A percentile compares a stretch with the other conserved stretches of the same genome.
Conservation (phyloP, 2,888 invertebrate genomes). For the Troides oblongomaculatus region DNA sequence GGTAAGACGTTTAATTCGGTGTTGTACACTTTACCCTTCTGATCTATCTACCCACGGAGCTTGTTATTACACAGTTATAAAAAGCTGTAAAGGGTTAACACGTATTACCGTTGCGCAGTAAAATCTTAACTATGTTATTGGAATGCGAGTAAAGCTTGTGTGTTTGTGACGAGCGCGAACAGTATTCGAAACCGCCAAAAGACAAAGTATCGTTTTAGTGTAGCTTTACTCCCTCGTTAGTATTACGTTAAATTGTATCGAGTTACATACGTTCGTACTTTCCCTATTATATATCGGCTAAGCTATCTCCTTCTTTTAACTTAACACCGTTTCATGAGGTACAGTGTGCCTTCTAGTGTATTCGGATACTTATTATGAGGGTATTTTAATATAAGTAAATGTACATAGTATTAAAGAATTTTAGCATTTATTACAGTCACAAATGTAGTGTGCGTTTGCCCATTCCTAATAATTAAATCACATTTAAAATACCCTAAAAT, state of each 20-base stretch:
- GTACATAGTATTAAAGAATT: conserved; percentile 53
- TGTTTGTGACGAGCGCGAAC: conserved; percentile 68
- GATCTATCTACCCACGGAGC: too few species aligned
- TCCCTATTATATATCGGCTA: neutral
- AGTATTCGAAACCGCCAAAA: conserved; percentile 75
- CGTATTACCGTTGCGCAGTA: neutral
- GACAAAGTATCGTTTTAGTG: conserved; percentile 49
- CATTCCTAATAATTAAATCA: neutral
- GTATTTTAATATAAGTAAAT: conserved; percentile 60
- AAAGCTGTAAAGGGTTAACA: neutral
- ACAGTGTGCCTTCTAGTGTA: conserved; percentile 69
- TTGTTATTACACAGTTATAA: too few species aligned
- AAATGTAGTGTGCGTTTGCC: conserved; percentile 3
- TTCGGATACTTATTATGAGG: conserved; percentile 62
- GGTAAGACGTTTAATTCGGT: too few species aligned
- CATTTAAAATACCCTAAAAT: conserved; percentile 1
- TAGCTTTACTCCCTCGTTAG: conserved; percentile 50
- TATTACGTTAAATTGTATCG: conserved; percentile 19
- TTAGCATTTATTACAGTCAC: conserved; percentile 20
- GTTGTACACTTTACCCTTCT: too few species aligned
- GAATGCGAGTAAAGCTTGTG: conserved; percentile 58
- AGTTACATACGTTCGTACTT: neutral
- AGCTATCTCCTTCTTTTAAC: conserved; percentile 8
- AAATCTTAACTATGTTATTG: conserved; percentile 29
- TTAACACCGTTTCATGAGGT: conserved; percentile 59